Conservation (phyloP, 2,113 vertebrate species). For the Spea multiplicata region DNA sequence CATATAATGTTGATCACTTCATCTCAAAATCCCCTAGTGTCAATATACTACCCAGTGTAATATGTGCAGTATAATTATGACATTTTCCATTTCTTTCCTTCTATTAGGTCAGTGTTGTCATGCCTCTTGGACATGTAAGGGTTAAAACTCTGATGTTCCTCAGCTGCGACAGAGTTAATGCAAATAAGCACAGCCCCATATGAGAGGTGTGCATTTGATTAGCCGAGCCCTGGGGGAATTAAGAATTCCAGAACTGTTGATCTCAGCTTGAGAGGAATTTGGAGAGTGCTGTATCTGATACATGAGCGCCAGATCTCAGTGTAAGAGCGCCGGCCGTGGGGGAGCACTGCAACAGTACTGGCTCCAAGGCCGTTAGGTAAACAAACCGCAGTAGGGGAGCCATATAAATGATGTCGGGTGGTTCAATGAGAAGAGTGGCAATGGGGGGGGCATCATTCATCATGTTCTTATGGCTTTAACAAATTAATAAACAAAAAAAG, state of each 20-base stretch:
- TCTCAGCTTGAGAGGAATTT: constrained; percentile 45
- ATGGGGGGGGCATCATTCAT: background rate
- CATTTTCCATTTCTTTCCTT: too few species aligned
- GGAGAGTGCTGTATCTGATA: constrained; percentile 42
- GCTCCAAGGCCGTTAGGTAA: constrained; percentile 27
- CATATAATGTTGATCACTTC: too few species aligned
- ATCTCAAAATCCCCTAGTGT: too few species aligned
- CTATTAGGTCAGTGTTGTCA: too few species aligned
- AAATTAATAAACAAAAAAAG: background rate
- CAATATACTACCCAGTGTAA: too few species aligned
- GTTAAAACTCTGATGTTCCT: constrained; percentile 21
- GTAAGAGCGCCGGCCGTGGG: constrained; percentile 33
- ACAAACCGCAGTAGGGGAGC: constrained; percentile 28
- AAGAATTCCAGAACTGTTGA: constrained; percentile 47
- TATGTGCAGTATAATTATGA: too few species aligned
- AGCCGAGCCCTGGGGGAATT: constrained; percentile 32
- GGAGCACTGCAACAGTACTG: constrained; percentile 35
- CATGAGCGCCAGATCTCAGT: constrained; percentile 32
- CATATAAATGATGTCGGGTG: constrained; percentile 21
- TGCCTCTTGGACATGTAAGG: background rate
- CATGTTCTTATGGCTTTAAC: background rate
- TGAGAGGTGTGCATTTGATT: constrained; percentile 47
- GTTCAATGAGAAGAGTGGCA: constrained; percentile 21
- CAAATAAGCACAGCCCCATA: constrained; percentile 35
- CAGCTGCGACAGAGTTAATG: constrained; percentile 23